Conservation (phyloP, 1,140 invertebrate genomes). For the Bombus vancouverensis region DNA sequence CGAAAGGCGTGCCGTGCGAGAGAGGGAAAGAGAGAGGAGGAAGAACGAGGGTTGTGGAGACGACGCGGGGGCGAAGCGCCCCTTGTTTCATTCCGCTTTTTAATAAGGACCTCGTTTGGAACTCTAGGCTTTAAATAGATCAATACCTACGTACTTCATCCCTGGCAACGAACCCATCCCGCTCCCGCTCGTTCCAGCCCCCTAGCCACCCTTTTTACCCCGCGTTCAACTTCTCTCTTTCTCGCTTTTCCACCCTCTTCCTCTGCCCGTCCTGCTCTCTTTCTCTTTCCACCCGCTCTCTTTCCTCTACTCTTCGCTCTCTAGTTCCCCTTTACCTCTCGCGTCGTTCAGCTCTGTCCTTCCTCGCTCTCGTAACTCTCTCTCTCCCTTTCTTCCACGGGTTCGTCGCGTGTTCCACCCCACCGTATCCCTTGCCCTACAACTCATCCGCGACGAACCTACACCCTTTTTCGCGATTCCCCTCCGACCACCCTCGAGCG, state of each 20-base stretch:
- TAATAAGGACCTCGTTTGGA: constrained; percentile 83
- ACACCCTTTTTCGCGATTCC: constrained; percentile 68
- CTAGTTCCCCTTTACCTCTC: constrained; percentile 19
- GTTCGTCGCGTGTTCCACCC: neutral
- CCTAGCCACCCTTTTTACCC: constrained; percentile 71
- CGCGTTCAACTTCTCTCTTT: constrained; percentile 59
- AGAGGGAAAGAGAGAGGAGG: neutral
- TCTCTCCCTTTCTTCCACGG: constrained; percentile 42
- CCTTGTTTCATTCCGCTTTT: constrained; percentile 81
- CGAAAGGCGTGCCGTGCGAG: constrained; percentile 31
- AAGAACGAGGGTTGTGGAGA: constrained; percentile 18
- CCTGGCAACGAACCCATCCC: constrained; percentile 78
- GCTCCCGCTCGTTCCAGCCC: constrained; percentile 70
- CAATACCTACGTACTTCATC: constrained; percentile 82
- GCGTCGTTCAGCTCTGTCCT: constrained; percentile 41
- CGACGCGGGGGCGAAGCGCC: constrained; percentile 63
- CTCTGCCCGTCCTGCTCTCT: constrained; percentile 35
- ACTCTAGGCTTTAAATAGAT: constrained; percentile 83
- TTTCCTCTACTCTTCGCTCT: constrained; percentile 51
- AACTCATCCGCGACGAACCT: constrained; percentile 65
- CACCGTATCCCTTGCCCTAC: constrained; percentile 37
- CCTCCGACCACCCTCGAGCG: constrained; percentile 52
- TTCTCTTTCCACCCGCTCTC: constrained; percentile 39
- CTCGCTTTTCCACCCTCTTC: constrained; percentile 60
- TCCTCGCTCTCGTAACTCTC: constrained; percentile 5